Conservation (phyloP, 1,140 invertebrate genomes). For the Meloidogyne floridensis region DNA sequence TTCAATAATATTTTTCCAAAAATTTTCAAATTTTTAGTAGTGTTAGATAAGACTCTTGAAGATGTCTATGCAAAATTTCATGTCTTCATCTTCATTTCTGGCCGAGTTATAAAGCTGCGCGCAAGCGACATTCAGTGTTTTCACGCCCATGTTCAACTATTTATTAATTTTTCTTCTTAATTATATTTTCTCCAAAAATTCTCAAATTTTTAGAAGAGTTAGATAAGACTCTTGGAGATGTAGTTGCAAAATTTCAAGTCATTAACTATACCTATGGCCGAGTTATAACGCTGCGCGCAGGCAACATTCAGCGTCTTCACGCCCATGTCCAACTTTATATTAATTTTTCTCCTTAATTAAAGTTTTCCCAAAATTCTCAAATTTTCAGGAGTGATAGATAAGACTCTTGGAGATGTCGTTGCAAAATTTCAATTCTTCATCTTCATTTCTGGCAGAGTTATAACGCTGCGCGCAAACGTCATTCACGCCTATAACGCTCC, state of each 20-base stretch:
- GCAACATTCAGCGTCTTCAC: no score
- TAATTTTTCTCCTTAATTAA: no score
- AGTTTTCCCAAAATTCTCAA: not conserved
- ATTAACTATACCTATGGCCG: not conserved
- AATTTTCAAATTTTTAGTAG: not conserved
- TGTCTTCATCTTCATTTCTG: not conserved
- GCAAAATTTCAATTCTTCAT: not conserved
- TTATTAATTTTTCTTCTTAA: no score
- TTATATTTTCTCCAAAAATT: not conserved
- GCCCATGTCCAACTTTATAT: no score
- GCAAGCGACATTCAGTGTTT: not conserved
- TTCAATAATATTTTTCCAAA: no score
- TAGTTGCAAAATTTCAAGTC: not conserved
- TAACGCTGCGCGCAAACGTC: not conserved
- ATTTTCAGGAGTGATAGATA: not conserved
- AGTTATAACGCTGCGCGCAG: not conserved
- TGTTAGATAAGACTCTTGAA: no score
- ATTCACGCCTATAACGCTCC: not conserved
- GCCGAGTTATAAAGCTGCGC: not conserved
- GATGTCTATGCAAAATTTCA: not conserved
- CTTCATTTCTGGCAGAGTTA: not conserved
- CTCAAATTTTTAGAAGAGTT: not conserved
- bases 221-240: not conserved
- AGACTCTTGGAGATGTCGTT: not conserved
- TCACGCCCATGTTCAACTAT: no score